Percentiles rank a stretch among this genome's conserved stretches.
phyloP scores from a whole-genome alignment of 2,888 invertebrate genomes.

The Tenthredo mesomela region DNA sequence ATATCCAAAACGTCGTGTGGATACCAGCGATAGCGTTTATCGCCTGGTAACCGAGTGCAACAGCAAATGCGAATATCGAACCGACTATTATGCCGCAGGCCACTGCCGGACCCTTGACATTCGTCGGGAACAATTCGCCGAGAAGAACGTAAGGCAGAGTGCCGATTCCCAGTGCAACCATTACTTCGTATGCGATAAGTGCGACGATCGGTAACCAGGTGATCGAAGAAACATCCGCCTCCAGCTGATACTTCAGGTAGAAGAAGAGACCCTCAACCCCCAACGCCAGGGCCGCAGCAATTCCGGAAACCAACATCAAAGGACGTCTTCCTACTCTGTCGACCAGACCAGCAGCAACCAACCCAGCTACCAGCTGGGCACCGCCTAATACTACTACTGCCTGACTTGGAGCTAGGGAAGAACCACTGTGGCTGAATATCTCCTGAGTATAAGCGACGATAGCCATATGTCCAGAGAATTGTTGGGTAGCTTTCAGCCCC shows the following conservation, averaged over 20 bases:
- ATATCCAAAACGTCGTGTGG: conserved; percentile 81
- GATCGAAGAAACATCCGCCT: conserved; percentile 78
- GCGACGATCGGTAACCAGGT: conserved; percentile 82
- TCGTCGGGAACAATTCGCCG: conserved; percentile 83
- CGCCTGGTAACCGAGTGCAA: conserved; percentile 81
- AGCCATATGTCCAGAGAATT: conserved; percentile 83
- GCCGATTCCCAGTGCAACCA: conserved; percentile 83
- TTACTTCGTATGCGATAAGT: conserved; percentile 82
- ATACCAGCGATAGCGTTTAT: conserved; percentile 80
- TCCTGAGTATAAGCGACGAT: conserved; percentile 82
- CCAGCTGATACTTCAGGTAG: conserved; percentile 79
- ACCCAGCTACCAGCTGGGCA: conserved; percentile 80
- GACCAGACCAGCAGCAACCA: conserved; percentile 81
- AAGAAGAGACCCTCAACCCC: conserved; percentile 81
- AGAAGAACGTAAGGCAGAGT: conserved; percentile 83
- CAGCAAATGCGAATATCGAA: conserved; percentile 81
- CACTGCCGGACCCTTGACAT: conserved; percentile 83
- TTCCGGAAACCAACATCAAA: conserved; percentile 81
- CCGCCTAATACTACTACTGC: conserved; percentile 80
- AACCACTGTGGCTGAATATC: conserved; percentile 82
- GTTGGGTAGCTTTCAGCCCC: conserved; percentile 82
- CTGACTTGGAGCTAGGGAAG: conserved; percentile 78
- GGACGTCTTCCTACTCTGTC: conserved; percentile 83
- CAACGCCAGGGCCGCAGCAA: conserved; percentile 80
- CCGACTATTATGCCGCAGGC: conserved; percentile 83